A percentile compares a stretch with the other conserved stretches of the same genome.
Conservation (phyloP, 2,113 vertebrate species). For the Lycaon pictus region DNA sequence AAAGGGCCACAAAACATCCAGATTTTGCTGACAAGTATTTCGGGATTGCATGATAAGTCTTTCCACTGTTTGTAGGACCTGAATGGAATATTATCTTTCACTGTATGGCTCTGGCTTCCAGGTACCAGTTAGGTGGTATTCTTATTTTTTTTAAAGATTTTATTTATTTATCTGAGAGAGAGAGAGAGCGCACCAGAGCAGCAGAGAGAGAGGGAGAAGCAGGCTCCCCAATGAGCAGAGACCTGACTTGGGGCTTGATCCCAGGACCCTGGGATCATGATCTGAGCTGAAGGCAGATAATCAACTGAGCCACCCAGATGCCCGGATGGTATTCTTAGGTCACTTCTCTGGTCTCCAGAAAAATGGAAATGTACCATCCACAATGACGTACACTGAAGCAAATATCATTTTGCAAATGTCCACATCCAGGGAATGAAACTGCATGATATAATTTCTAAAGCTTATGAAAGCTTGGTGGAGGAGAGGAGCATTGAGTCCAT, state of each 20-base stretch:
- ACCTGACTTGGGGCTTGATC: too few species aligned
- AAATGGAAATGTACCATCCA: constrained; percentile 97
- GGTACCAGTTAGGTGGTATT: constrained; percentile 94
- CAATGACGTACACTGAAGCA: constrained; percentile 94
- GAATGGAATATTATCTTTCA: background rate
- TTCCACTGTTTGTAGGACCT: background rate
- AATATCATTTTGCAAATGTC: constrained; percentile 97
- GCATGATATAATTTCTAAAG: constrained; percentile 95
- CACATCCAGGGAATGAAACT: constrained; percentile 90
- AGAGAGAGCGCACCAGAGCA: too few species aligned
- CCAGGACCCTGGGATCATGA: too few species aligned
- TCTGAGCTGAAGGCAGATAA: too few species aligned
- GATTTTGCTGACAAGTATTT: background rate
- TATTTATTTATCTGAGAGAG: too few species aligned
- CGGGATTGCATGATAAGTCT: constrained; percentile 84
- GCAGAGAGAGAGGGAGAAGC: too few species aligned
- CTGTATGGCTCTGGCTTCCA: background rate
- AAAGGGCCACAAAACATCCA: constrained; percentile 94
- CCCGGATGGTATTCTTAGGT: too few species aligned
- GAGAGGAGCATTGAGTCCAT: constrained; percentile 95
- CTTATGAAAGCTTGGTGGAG: constrained; percentile 98
- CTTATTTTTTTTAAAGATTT: too few species aligned
- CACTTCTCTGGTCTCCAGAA: constrained; percentile 88
- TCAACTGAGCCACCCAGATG: too few species aligned
- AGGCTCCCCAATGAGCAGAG: too few species aligned